Evolutionary conservation across 2,113 vertebrate species (phyloP).

Genomic region (Mastomys natalensis): DNA sequence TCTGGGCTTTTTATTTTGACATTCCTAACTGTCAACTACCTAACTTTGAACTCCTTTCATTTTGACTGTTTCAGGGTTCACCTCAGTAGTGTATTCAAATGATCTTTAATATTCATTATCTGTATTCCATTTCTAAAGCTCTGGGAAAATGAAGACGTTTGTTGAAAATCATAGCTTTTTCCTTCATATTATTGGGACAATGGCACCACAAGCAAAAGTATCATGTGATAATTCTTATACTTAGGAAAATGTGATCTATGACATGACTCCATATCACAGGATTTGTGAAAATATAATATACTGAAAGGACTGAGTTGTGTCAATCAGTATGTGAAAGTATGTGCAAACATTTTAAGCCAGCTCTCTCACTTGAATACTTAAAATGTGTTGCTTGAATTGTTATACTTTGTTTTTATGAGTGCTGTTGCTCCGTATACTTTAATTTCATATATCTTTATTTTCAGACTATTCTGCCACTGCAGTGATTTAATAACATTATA

Average conservation of each 20-base stretch:
- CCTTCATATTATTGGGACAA: neutral
- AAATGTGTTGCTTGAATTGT: neutral
- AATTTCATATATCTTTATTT: neutral
- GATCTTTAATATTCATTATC: neutral
- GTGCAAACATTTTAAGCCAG: neutral
- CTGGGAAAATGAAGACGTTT: neutral
- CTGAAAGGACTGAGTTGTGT: neutral
- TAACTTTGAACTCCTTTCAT: conserved; percentile 15
- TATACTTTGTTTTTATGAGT: neutral
- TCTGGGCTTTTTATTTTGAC: conserved; percentile 35
- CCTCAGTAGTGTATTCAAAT: neutral
- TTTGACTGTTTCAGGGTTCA: neutral
- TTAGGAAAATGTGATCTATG: neutral
- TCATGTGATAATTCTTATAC: neutral
- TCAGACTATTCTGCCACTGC: neutral
- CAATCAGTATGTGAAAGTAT: conserved; percentile 11
- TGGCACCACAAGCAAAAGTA: neutral
- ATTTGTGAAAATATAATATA: conserved; percentile 8
- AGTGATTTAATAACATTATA: neutral
- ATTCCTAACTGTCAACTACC: neutral
- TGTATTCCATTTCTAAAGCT: neutral
- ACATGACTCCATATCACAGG: neutral
- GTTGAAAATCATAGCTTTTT: neutral
- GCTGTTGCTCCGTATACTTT: neutral
- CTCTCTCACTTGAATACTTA: neutral